Evolutionary conservation across 2,113 vertebrate species (phyloP).

Genomic region (Chionomys nivalis): DNA sequence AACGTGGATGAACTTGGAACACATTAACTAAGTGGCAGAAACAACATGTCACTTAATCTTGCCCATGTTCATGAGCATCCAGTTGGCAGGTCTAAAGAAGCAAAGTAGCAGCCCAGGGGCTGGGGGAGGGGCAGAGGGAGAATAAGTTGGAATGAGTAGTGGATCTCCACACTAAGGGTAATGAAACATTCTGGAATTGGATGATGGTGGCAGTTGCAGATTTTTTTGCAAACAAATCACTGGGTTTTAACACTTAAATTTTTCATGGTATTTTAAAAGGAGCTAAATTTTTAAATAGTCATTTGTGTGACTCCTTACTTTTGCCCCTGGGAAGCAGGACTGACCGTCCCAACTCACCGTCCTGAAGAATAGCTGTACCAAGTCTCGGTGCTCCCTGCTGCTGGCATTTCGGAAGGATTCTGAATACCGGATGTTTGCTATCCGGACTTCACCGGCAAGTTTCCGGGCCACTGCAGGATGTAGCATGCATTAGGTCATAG

Average conservation of each 20-base stretch:
- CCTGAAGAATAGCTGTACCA: slow-evolving; percentile 82
- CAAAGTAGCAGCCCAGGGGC: fast-evolving
- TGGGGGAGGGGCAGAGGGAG: fast-evolving
- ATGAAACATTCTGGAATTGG: neutral
- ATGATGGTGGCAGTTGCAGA: too few species aligned
- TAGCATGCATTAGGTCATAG: neutral
- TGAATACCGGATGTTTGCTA: slow-evolving; percentile 85
- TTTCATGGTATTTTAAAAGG: neutral
- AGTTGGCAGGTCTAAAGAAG: neutral
- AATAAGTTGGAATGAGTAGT: fast-evolving
- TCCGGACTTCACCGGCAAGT: slow-evolving; percentile 81
- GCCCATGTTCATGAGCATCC: fast-evolving
- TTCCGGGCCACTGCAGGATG: slow-evolving; percentile 84
- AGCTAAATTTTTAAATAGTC: neutral
- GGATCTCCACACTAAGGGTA: neutral
- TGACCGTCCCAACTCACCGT: slow-evolving; percentile 80
- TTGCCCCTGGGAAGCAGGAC: fast-evolving
- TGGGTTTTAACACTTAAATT: neutral
- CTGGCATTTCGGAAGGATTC: slow-evolving; percentile 82
- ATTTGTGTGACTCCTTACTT: neutral
- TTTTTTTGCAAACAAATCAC: neutral
- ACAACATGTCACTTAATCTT: fast-evolving
- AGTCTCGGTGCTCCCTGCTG: slow-evolving; percentile 85
- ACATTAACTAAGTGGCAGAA: fast-evolving
- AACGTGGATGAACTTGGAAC: fast-evolving